Conservation (phyloP, 2,113 vertebrate genomes). For the Hemichromis elongatus region DNA sequence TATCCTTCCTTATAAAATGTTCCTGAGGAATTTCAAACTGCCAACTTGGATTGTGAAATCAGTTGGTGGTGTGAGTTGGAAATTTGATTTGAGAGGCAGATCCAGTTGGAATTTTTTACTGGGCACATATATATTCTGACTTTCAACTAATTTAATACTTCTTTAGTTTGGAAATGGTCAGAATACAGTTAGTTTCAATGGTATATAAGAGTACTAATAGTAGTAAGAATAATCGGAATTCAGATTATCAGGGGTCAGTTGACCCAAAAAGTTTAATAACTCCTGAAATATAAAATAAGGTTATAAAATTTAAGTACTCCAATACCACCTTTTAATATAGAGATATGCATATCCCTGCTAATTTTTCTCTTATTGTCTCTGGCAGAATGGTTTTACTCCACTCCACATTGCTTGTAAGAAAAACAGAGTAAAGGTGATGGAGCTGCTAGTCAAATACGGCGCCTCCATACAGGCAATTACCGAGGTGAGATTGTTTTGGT, state of each 20-base stretch:
- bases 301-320: not conserved
- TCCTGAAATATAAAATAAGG: not conserved
- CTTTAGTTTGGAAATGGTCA: not conserved
- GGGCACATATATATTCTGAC: not conserved
- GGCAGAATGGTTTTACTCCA: constrained; percentile 96
- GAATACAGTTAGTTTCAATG: not conserved
- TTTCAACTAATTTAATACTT: fast-evolving
- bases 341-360: not conserved
- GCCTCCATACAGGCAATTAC: constrained; percentile 98
- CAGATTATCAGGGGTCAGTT: not conserved
- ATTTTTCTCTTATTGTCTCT: not conserved
- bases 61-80: not conserved
- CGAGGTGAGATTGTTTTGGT: constrained; percentile 81
- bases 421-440: constrained; percentile 99
- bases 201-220: not conserved
- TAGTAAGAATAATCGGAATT: not conserved
- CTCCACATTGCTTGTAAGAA: constrained; percentile 99
- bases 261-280: not conserved
- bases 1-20: not conserved
- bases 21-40: not conserved
- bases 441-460: constrained; percentile 97
- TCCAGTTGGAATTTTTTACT: not conserved
- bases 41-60: not conserved
- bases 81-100: not conserved
- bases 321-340: not conserved